These are phyloP conservation scores for Lamellibrachia luymesi DNA, from an alignment of 1,140 invertebrate genomes.

Conservation along the genomic window DNA sequence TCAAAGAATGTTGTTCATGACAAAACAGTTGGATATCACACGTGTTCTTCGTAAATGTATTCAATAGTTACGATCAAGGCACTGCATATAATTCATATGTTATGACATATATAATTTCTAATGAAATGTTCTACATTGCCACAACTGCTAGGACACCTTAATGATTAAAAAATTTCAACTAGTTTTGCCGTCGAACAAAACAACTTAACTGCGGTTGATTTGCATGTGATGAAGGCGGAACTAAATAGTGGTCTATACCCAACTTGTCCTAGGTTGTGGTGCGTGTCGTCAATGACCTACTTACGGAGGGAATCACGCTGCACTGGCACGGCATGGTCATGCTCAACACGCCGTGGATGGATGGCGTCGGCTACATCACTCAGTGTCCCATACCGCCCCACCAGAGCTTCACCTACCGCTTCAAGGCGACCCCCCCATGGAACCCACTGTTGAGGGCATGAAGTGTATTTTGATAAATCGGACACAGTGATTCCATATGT, in stretches of 20 bases:
- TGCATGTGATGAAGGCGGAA: neutral
- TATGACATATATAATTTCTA: too few species aligned
- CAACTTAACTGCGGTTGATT: too few species aligned
- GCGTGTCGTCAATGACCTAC: constrained; percentile 12
- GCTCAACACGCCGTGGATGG: constrained; percentile 28
- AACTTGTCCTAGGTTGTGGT: constrained; percentile 12
- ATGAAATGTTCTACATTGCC: too few species aligned
- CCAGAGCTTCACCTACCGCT: constrained; percentile 36
- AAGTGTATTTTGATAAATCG: neutral
- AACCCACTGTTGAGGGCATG: neutral
- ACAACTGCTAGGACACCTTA: too few species aligned
- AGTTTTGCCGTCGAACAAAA: too few species aligned
- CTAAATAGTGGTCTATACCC: neutral
- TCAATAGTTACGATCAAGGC: too few species aligned
- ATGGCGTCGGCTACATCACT: constrained; percentile 33
- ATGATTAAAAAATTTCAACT: too few species aligned
- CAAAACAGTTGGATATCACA: too few species aligned
- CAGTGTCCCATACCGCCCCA: constrained; percentile 31
- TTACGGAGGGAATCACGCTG: constrained; percentile 11
- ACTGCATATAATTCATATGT: too few species aligned
- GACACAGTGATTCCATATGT: too few species aligned
- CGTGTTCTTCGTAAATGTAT: too few species aligned
- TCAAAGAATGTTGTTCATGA: too few species aligned
- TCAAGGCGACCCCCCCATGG: constrained; percentile 23
- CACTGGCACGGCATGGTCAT: constrained; percentile 22